phyloP scores from a whole-genome alignment of 2,797 vertebrate species.

The Parauchenoglanis punctatus region DNA sequence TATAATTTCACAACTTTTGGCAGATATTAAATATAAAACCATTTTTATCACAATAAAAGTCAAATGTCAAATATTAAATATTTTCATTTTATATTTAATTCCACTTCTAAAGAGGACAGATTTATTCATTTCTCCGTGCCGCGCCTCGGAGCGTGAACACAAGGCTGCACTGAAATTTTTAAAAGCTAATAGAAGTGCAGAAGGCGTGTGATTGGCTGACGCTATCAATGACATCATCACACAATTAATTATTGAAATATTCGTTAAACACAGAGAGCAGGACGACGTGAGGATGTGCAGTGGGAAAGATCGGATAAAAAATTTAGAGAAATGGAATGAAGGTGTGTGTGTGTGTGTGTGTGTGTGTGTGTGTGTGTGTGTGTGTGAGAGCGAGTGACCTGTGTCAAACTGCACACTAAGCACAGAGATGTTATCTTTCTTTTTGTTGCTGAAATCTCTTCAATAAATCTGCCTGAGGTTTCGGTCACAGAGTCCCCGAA shows the following conservation, averaged over 20 bases:
- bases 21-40: too few relatives aligned
- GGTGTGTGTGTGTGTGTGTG: not conserved
- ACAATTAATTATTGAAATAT: constrained; percentile 50
- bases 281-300: constrained; percentile 11
- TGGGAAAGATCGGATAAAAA: constrained; percentile 43
- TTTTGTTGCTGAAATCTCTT: constrained; percentile 52
- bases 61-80: not conserved
- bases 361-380: constrained; percentile 17
- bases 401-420: constrained; percentile 51
- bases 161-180: not conserved
- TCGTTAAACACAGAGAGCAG: constrained; percentile 31
- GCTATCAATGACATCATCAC: not conserved
- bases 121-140: not conserved
- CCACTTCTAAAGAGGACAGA: not conserved
- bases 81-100: not conserved
- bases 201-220: not conserved
- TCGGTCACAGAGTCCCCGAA: constrained; percentile 29
- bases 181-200: not conserved
- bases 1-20: too few relatives aligned
- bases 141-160: not conserved
- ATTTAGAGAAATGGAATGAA: constrained; percentile 40
- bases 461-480: constrained; percentile 54
- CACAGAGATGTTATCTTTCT: constrained; percentile 54
- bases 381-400: not conserved
- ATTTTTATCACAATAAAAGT: not conserved